These are phyloP conservation scores for Clarias platycephalus DNA, from an alignment of 2,797 vertebrate species.

Conservation along the genomic window DNA sequence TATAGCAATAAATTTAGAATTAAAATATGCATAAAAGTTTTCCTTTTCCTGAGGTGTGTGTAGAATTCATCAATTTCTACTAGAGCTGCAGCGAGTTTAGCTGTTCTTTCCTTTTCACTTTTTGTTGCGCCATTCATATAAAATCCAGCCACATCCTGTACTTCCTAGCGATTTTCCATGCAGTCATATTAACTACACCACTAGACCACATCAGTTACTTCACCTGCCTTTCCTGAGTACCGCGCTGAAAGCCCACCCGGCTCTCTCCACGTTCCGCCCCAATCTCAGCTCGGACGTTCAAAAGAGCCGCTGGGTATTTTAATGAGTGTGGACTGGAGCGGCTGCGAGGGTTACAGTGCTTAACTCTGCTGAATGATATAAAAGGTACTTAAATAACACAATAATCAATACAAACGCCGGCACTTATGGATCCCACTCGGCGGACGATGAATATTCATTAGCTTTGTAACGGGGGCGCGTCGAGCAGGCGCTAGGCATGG, in stretches of 20 bases:
- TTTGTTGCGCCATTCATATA: background rate
- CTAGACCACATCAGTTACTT: background rate
- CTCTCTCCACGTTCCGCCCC: slow-evolving; percentile 9
- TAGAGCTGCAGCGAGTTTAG: background rate
- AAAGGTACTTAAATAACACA: slow-evolving; percentile 79
- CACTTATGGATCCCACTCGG: slow-evolving; percentile 55
- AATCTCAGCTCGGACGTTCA: slow-evolving; percentile 29
- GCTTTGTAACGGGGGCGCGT: slow-evolving; percentile 72
- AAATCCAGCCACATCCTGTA: background rate
- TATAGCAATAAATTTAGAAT: too few species aligned
- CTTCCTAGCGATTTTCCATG: background rate
- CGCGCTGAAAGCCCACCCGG: background rate
- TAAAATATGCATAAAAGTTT: too few species aligned
- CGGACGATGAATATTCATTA: slow-evolving; percentile 76
- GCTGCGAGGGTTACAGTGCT: slow-evolving; percentile 67
- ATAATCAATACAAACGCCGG: slow-evolving; percentile 69
- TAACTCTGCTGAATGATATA: slow-evolving; percentile 77
- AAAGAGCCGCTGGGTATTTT: slow-evolving; percentile 48
- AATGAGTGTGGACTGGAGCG: slow-evolving; percentile 52
- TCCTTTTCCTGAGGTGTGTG: too few species aligned
- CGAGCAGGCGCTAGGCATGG: slow-evolving; percentile 55
- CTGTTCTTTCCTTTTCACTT: background rate
- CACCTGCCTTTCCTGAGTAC: slow-evolving; percentile 18
- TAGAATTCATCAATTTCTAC: background rate
- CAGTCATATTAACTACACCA: background rate